Conservation (phyloP, 1,140 invertebrate species). For the Temnothorax curvispinosus region DNA sequence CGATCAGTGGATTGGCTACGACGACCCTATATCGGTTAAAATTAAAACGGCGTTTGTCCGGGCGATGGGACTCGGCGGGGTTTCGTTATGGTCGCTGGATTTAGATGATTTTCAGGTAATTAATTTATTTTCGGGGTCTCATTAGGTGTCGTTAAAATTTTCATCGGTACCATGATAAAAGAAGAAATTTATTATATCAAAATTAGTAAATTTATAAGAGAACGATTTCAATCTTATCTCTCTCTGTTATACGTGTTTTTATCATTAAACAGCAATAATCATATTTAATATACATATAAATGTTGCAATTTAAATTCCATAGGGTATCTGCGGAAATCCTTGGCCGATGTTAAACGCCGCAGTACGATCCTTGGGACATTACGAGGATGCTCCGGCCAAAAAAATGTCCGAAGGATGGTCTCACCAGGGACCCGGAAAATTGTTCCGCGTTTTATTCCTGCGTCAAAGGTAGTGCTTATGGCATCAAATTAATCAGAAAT, state of each 20-base stretch:
- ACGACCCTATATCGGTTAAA: constrained; percentile 89
- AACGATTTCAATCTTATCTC: background rate
- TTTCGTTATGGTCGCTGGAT: constrained; percentile 89
- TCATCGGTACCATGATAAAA: background rate
- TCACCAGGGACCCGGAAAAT: constrained; percentile 88
- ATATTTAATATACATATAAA: constrained; percentile 13
- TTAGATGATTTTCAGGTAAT: constrained; percentile 88
- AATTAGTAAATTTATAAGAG: background rate
- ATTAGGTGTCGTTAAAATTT: constrained; percentile 1
- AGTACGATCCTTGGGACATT: constrained; percentile 85
- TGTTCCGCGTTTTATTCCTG: constrained; percentile 90
- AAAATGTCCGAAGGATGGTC: constrained; percentile 84
- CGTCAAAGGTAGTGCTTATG: constrained; percentile 83
- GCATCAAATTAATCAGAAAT: background rate
- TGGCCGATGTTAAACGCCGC: constrained; percentile 89
- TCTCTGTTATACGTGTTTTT: background rate
- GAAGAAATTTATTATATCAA: background rate
- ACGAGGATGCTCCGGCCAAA: constrained; percentile 72
- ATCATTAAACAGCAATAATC: background rate
- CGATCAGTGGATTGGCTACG: constrained; percentile 95
- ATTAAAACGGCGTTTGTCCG: constrained; percentile 90
- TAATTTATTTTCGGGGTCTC: background rate
- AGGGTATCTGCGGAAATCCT: constrained; percentile 88
- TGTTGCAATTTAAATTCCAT: constrained; percentile 19
- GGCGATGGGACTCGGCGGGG: constrained; percentile 88